A percentile compares a stretch with the other conserved stretches of the same genome.
Conservation (phyloP, 2,113 vertebrate species). For the Gymnobelideus leadbeateri region DNA sequence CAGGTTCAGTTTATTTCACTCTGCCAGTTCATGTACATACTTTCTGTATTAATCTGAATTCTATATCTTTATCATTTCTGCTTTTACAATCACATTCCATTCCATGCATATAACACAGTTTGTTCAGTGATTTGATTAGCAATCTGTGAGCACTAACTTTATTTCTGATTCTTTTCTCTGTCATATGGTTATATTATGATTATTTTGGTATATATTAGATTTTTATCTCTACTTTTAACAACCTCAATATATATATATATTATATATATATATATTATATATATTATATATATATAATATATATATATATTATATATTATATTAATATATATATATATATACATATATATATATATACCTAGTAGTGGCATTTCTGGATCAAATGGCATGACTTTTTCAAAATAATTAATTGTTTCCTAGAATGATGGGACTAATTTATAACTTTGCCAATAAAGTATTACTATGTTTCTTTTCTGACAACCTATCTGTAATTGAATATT, state of each 20-base stretch:
- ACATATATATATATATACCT: accelerated
- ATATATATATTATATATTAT: too few relatives aligned
- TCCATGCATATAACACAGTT: neutral
- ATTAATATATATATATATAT: too few relatives aligned
- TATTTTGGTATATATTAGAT: neutral
- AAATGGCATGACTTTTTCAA: neutral
- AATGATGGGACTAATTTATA: neutral
- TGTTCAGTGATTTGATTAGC: neutral
- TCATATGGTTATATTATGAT: neutral
- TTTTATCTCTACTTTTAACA: neutral
- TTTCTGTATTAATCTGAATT: neutral
- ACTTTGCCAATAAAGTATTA: neutral
- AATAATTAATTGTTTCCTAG: neutral
- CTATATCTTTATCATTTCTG: too few relatives aligned
- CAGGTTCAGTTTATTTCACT: too few relatives aligned
- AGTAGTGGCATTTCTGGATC: neutral
- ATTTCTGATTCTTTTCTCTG: neutral
- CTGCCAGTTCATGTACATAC: too few relatives aligned
- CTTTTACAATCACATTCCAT: neutral
- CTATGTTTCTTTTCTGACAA: neutral
- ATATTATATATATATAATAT: too few relatives aligned
- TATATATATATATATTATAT: too few relatives aligned
- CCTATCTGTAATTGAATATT: neutral
- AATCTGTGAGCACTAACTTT: neutral
- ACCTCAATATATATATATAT: neutral